These are phyloP conservation scores for Caenorhabditis becei DNA, from an alignment of 2,888 invertebrate species.

Conservation along the genomic window DNA sequence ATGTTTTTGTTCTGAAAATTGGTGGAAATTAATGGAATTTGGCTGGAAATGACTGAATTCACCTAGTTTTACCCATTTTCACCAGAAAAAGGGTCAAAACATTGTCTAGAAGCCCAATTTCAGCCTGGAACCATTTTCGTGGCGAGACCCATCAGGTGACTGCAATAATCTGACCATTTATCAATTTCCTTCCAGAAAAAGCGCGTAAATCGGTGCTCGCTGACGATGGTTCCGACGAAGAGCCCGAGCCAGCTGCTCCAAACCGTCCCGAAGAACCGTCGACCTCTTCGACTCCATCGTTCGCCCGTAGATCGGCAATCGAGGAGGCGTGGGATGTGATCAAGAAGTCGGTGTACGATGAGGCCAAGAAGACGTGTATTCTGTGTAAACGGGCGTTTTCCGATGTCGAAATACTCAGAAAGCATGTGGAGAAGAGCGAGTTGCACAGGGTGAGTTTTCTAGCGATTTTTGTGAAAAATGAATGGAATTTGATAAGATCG, in stretches of 20 bases:
- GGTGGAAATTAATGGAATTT: no score
- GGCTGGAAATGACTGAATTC: no score
- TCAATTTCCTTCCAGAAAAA: constrained; percentile 52
- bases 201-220: constrained; percentile 14
- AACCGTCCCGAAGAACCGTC: constrained; percentile 30
- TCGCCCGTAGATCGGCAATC: constrained; percentile 7
- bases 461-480: background rate
- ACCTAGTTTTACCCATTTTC: no score
- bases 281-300: constrained; percentile 7
- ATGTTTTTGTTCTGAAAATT: no score
- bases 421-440: constrained; percentile 93
- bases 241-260: background rate
- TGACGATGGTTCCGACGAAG: constrained; percentile 43
- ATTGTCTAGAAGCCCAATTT: no score
- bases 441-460: constrained; percentile 87
- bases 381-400: constrained; percentile 96
- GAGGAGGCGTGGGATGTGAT: constrained; percentile 59
- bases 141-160: no score
- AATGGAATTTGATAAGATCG: no score
- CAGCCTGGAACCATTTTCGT: no score
- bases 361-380: constrained; percentile 85
- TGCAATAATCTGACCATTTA: no score
- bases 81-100: no score
- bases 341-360: constrained; percentile 80
- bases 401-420: constrained; percentile 90